Evolutionary conservation across 2,113 vertebrate genomes (phyloP).

Genomic region (Cygnus buccinator): DNA sequence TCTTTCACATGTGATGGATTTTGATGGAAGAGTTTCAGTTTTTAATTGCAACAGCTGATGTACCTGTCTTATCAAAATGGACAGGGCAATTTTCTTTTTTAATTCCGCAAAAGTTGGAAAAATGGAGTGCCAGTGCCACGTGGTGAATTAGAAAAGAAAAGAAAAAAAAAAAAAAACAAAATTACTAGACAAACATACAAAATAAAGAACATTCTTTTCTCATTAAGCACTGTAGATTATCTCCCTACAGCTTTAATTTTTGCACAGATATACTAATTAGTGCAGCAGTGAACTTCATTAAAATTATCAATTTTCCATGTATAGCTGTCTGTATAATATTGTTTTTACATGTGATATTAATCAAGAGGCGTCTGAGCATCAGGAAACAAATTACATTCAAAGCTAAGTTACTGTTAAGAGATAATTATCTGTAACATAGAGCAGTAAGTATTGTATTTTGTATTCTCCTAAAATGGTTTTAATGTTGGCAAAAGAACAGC

Average conservation of each 20-base stretch:
- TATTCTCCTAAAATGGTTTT: background rate
- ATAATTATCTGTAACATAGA: background rate
- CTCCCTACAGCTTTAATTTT: constrained; percentile 1
- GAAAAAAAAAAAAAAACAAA: background rate
- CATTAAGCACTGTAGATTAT: background rate
- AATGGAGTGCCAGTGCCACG: background rate
- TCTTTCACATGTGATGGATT: fast-evolving
- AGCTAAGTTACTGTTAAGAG: background rate
- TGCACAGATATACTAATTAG: constrained; percentile 2
- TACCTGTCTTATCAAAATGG: background rate
- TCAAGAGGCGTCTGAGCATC: constrained; percentile 36
- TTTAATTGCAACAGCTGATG: background rate
- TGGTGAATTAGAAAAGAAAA: background rate
- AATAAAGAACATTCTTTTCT: background rate
- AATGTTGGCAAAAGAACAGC: background rate
- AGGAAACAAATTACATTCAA: constrained; percentile 6
- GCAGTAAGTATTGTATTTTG: background rate
- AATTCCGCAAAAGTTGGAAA: background rate
- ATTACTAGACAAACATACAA: background rate
- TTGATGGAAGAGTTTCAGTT: background rate
- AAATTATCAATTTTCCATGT: constrained; percentile 22
- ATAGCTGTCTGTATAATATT: background rate
- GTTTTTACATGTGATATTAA: constrained; percentile 14
- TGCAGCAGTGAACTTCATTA: constrained; percentile 14
- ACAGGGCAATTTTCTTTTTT: background rate